Conservation (phyloP, 2,797 vertebrate species). For the Catharus ustulatus region DNA sequence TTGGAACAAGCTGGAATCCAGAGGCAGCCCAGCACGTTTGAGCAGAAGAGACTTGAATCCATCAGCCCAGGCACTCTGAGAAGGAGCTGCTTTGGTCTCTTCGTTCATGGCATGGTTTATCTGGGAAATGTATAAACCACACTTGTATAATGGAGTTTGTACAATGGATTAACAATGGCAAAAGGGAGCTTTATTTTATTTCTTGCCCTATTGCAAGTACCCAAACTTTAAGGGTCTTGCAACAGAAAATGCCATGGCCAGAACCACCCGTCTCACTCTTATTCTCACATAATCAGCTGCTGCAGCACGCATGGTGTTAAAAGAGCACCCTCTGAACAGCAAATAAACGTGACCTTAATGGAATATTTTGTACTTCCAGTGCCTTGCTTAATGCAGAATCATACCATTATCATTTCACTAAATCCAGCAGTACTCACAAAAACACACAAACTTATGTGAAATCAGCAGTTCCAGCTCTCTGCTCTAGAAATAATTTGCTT, state of each 20-base stretch:
- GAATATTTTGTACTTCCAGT: neutral
- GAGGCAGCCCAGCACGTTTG: neutral
- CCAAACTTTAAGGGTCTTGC: neutral
- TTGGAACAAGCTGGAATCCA: neutral
- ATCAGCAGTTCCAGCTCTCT: neutral
- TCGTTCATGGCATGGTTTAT: neutral
- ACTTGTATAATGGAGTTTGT: neutral
- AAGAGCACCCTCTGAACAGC: neutral
- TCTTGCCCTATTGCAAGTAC: neutral
- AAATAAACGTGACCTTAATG: neutral
- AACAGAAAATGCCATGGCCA: neutral
- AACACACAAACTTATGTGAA: neutral
- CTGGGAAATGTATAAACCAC: neutral
- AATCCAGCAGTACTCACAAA: neutral
- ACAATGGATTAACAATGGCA: neutral
- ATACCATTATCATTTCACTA: neutral
- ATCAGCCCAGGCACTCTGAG: neutral
- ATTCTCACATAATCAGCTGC: neutral
- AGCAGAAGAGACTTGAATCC: neutral
- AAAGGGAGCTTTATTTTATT: neutral
- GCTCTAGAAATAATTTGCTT: neutral
- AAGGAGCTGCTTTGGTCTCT: neutral
- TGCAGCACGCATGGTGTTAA: neutral
- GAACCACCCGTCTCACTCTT: neutral
- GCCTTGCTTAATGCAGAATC: conserved; percentile 14